Evolutionary conservation across 2,888 invertebrate genomes (phyloP).

Genomic region (Nomada goodeniana): DNA sequence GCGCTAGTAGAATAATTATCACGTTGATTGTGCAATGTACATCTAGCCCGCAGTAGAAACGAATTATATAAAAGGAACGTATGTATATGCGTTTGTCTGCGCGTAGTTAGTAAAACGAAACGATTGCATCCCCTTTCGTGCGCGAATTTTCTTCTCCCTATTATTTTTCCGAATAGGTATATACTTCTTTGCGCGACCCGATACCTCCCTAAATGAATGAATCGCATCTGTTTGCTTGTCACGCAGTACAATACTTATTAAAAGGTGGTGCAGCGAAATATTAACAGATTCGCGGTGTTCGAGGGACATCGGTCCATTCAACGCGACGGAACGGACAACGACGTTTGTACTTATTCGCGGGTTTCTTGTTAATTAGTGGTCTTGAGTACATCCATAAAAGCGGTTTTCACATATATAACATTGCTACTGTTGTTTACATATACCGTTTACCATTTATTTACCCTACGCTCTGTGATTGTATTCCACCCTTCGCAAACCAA

Average conservation of each 20-base stretch:
- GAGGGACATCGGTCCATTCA: conserved; percentile 1
- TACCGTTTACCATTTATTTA: conserved; percentile 43
- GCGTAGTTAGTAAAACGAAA: conserved; percentile 4
- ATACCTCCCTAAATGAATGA: not conserved
- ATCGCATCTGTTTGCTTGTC: not conserved
- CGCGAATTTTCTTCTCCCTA: not conserved
- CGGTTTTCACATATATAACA: conserved; percentile 52
- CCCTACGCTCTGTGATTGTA: conserved; percentile 34
- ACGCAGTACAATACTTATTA: not conserved
- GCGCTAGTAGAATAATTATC: not conserved
- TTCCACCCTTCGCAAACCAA: not conserved
- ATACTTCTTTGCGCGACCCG: not conserved
- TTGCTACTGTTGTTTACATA: conserved; percentile 43
- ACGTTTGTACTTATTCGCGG: conserved; percentile 1
- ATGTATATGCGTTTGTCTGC: conserved; percentile 1
- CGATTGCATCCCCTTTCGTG: conserved; percentile 19
- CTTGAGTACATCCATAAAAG: conserved; percentile 42
- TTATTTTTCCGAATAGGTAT: not conserved
- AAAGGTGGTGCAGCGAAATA: conserved; percentile 7
- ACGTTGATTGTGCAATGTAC: not conserved
- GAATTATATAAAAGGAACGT: conserved; percentile 3
- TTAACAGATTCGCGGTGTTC: conserved; percentile 2
- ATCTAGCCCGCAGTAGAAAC: conserved; percentile 14
- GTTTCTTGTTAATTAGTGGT: conserved; percentile 21
- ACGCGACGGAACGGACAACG: not conserved